These are phyloP conservation scores for Carollia perspicillata DNA, from an alignment of 2,113 vertebrate genomes.

Conservation along the genomic window DNA sequence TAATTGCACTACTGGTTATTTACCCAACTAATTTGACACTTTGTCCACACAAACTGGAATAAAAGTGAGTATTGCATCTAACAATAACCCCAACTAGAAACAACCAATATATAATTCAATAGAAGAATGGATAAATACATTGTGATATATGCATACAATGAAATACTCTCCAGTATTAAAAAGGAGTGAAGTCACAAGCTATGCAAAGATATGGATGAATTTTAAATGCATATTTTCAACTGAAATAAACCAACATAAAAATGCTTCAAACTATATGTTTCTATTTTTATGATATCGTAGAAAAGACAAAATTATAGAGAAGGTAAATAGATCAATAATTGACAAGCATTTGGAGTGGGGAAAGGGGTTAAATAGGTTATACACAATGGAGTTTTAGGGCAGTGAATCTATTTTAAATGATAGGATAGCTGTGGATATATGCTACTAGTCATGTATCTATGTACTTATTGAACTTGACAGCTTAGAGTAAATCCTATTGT, in stretches of 20 bases:
- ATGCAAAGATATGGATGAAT: background rate
- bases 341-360: background rate
- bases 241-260: background rate
- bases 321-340: background rate
- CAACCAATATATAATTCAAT: background rate
- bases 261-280: background rate
- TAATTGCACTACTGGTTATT: background rate
- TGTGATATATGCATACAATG: background rate
- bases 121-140: background rate
- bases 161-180: background rate
- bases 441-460: background rate
- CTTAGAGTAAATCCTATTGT: background rate
- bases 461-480: background rate
- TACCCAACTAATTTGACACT: background rate
- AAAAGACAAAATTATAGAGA: background rate
- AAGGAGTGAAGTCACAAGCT: background rate
- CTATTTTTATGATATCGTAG: background rate
- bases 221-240: background rate
- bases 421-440: background rate
- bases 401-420: background rate
- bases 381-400: background rate
- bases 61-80: background rate
- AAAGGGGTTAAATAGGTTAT: background rate
- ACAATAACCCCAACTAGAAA: background rate
- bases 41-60: background rate